Conservation (phyloP, 2,113 vertebrate genomes). For the Caracal caracal region DNA sequence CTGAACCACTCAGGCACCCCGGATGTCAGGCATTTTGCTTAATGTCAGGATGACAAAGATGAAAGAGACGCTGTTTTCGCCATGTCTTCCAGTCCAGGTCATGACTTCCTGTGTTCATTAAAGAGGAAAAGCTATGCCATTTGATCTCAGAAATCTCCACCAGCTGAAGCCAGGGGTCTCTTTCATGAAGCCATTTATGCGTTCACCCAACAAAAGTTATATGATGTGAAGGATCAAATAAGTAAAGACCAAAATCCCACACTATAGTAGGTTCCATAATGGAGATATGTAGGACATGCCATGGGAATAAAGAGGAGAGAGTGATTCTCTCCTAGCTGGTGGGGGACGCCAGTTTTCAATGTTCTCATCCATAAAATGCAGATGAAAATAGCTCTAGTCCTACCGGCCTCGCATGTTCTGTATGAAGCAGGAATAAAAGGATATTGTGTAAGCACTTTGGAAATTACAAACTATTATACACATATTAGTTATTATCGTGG, state of each 20-base stretch:
- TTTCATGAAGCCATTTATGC: background rate
- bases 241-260: background rate
- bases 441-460: background rate
- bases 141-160: conserved; percentile 8
- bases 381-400: background rate
- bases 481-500: too few relatives aligned
- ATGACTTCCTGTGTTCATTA: background rate
- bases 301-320: background rate
- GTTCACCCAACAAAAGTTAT: background rate
- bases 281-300: background rate
- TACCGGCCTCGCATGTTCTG: background rate
- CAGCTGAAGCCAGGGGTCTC: background rate
- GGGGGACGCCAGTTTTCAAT: background rate
- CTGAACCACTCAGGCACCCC: too few relatives aligned
- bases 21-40: background rate
- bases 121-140: background rate
- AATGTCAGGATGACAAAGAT: background rate
- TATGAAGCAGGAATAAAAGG: background rate
- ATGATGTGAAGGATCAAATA: background rate
- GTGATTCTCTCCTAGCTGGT: background rate
- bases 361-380: background rate
- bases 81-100: background rate
- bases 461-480: background rate
- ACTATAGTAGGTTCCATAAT: fast-evolving
- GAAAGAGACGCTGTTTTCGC: background rate